Base-by-base conservation (phyloP, 1,140 invertebrate species). In the Apis laboriosa region DNA sequence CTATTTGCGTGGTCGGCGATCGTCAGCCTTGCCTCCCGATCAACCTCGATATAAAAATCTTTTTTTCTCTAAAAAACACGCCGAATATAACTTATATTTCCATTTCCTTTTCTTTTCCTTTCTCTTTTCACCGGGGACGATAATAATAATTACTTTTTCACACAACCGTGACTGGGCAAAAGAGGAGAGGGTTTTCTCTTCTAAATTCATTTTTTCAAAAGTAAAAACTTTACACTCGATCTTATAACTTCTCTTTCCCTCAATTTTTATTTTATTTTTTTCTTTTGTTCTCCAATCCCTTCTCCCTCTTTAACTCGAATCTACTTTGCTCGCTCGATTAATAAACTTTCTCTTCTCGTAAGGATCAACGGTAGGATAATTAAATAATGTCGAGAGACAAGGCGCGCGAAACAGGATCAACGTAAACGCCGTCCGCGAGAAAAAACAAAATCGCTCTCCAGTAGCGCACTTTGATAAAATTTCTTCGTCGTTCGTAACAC, bases 401-500 rank as follows among this genome's bases (percentile, higher is more conserved):
- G 83, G 49, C 43, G 49, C 43, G 56, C 43, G 77, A 84, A 78
- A 85, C 56, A 58, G 71, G 60, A 56, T 73, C 51, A 70, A 74
- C 78, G 28, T 74, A 76, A 76, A 60, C 74, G 64, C 64, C 64
- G 55, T 84, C 60, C 90, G 86, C 88, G 77, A 82, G 88, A 43
- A 90, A 86, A 91, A 91, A 88, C 83, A 90, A 91, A 87, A 92
- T 88, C 86, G 89, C 90, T 90, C 90, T 90, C 86, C 87, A 90
- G 90, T 90, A 92, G 90, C 89, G 88, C 81, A 87, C 71, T 90
- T 43, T 81, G 91, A 92, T 92, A 92, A 92, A 93, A 90, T 93
- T 92, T 92, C 84, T 88, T 87, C 89, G 84, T 89, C 84, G 81
- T 78, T 81, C 87, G 80, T 89, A 89, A 89, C 88, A 83, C 68